Evolutionary conservation across 2,113 vertebrate species (phyloP).

Genomic region (Setophaga kirtlandii): DNA sequence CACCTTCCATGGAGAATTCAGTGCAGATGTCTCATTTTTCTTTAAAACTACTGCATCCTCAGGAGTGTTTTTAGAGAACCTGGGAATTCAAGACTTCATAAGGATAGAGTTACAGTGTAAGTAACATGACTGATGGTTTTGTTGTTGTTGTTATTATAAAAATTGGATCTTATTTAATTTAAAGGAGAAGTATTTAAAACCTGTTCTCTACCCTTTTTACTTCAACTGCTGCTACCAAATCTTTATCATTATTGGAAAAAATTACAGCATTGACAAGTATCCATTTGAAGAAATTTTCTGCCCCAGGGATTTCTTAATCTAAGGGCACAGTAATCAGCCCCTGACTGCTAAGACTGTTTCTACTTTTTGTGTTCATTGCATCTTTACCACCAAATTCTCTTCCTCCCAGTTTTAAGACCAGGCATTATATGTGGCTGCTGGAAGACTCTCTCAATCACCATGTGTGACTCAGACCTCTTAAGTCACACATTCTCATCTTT

Average conservation of each 20-base stretch:
- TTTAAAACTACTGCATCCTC: conserved; percentile 93
- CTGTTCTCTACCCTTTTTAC: background rate
- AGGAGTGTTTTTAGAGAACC: conserved; percentile 94
- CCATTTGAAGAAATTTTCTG: background rate
- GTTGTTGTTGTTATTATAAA: background rate
- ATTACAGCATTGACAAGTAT: background rate
- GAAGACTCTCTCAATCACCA: background rate
- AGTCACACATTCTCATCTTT: background rate
- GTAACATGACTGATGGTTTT: conserved; percentile 40
- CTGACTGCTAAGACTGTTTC: background rate
- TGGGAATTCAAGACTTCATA: conserved; percentile 96
- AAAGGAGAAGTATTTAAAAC: background rate
- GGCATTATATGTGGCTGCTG: background rate
- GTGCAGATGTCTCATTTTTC: conserved; percentile 93
- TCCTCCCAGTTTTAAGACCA: background rate
- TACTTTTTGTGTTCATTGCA: background rate
- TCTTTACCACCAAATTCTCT: background rate
- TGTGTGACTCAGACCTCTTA: background rate
- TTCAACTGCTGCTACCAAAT: background rate
- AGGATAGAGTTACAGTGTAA: conserved; percentile 93
- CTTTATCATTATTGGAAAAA: background rate
- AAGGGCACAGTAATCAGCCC: background rate
- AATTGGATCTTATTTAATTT: background rate
- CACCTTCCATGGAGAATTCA: conserved; percentile 94
- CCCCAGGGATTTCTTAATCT: background rate